Percentiles rank a stretch among this genome's conserved stretches.
Conservation (phyloP, 1,140 invertebrate species). For the Heliconius nattereri region DNA sequence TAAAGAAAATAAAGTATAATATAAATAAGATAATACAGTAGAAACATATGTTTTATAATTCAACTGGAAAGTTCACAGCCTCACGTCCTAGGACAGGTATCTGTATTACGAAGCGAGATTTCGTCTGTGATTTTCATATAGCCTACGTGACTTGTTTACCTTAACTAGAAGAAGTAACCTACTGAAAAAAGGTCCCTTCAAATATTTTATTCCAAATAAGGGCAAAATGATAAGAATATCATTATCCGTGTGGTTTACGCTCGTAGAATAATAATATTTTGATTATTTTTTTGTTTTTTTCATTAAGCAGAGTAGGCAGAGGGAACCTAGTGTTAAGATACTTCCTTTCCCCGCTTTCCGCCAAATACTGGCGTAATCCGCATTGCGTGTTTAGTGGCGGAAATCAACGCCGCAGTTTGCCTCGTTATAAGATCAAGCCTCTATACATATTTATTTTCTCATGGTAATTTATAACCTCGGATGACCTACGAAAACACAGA, state of each 20-base stretch:
- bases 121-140: conserved; percentile 20
- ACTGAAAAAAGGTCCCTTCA: conserved; percentile 16
- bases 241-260: not conserved
- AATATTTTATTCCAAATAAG: conserved; percentile 17
- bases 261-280: not conserved
- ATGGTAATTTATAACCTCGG: too few species aligned
- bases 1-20: not conserved
- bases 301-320: too few species aligned
- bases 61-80: not conserved
- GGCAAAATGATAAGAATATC: not conserved
- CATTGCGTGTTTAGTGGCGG: too few species aligned
- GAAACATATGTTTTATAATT: not conserved
- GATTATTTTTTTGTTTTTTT: not conserved
- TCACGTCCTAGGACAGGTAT: not conserved
- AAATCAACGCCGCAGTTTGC: too few species aligned
- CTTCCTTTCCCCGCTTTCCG: too few species aligned
- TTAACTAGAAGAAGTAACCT: conserved; percentile 16
- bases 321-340: too few species aligned
- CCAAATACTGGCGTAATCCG: too few species aligned
- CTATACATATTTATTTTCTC: too few species aligned
- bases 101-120: not conserved
- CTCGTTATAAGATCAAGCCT: too few species aligned
- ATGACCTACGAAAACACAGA: too few species aligned
- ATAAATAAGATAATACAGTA: not conserved
- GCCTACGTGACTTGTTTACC: conserved; percentile 17